Evolutionary conservation across 2,113 vertebrate genomes (phyloP), one percentile per base, ranked within the genome.

Genomic region (Rafetus swinhoei): DNA sequence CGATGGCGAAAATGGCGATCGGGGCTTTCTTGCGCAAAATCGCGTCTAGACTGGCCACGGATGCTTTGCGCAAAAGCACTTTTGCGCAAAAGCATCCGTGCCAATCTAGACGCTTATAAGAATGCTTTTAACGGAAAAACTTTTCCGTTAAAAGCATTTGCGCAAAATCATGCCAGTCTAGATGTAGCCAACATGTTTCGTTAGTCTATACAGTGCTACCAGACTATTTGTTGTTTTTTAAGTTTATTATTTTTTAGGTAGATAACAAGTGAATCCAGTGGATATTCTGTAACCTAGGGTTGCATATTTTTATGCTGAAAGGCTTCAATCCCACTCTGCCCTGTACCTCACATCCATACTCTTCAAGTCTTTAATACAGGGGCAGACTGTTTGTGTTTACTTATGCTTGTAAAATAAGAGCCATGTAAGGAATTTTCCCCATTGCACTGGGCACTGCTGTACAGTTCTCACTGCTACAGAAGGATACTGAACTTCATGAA

Each of bases 401-500:
- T 86, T 93, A 74, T 86, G 85, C 88, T 81, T 79, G 84, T 93
- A 95, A 95, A 91, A 16, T 45, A 55, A 90, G 82, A 39, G 55
- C 90, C 94, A 94, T 93, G 87, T 50, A 60, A 92, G 72, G 84
- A 97, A 86, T 50, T 35, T 35, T 72, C 65, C 65, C n/a, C 65
- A 72, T 35, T 72, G 18, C 65, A 32, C 21, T 16, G 62, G 6
- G 45, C 59, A 79, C 74, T 81, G 35, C 85, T 85, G 91, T 92
- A 72, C 91, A 32, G 62, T 88, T 91, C 88, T 39, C 1, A 0
- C 79, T 93, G 90, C 94, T 93, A 86, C 94, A 96, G 92, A 89
- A 85, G 92, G 92, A 55, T 87, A 74, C 90, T 93, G 93, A 60
- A 60, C 74, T 86, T 95, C 93, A 94, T 92, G 82, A 96, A 97